Conservation (phyloP, 2,888 invertebrate species). For the Amaurobius ferox region DNA sequence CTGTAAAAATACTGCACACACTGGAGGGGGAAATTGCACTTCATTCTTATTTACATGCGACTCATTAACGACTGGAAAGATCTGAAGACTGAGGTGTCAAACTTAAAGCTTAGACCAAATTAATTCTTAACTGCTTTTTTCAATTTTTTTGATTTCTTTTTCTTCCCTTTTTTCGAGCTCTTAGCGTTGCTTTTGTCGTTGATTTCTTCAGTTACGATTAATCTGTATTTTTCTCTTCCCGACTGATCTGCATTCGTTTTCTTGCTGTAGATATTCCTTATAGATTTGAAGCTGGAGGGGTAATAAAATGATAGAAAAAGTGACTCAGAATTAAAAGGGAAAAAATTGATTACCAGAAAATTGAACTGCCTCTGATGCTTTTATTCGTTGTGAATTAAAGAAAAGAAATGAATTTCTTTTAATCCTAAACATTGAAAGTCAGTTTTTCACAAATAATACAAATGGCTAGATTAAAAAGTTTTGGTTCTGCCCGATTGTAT, state of each 20-base stretch:
- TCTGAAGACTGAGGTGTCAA: constrained; percentile 6
- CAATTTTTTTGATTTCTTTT: constrained; percentile 5
- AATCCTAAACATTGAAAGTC: not conserved
- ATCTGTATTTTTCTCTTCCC: constrained; percentile 35
- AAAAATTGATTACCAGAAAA: not conserved
- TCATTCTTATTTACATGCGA: constrained; percentile 28
- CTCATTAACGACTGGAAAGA: constrained; percentile 24
- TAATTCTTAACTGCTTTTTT: constrained; percentile 34
- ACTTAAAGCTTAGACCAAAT: constrained; percentile 20
- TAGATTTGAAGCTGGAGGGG: constrained; percentile 6
- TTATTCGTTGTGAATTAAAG: not conserved
- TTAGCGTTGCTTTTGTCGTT: not conserved
- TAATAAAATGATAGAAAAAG: not conserved
- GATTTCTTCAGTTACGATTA: constrained; percentile 6
- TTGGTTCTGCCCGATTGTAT: not conserved
- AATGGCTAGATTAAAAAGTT: not conserved
- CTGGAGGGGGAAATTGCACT: not conserved
- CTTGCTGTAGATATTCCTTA: constrained; percentile 3
- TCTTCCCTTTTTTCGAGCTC: not conserved
- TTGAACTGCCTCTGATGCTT: not conserved
- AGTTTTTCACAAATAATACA: not conserved
- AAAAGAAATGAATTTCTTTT: not conserved
- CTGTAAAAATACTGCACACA: not conserved
- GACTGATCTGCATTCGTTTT: constrained; percentile 26
- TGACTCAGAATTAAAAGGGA: constrained; percentile 2